A percentile compares a stretch with the other conserved stretches of the same genome.
These are phyloP conservation scores for Pediacus dermestoides DNA, from an alignment of 2,888 invertebrate species.

Conservation along the genomic window DNA sequence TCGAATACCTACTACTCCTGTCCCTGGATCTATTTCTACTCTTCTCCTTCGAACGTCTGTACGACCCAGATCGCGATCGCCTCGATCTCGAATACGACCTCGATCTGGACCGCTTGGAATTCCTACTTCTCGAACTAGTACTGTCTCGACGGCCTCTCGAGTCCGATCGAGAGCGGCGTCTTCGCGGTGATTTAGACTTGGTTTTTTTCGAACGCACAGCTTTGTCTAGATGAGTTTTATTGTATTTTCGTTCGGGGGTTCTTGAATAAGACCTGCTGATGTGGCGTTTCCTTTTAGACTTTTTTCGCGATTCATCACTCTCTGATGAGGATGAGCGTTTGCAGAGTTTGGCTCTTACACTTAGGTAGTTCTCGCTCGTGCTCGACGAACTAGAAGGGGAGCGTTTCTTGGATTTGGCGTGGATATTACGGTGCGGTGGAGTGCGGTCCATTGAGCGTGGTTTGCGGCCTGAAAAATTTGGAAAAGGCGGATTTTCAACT, in stretches of 20 bases:
- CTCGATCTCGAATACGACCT: conserved; percentile 24
- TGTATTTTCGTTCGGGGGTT: conserved; percentile 11
- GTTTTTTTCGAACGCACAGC: conserved; percentile 7
- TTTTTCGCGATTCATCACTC: conserved; percentile 23
- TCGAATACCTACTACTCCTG: conserved; percentile 21
- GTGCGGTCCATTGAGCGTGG: conserved; percentile 14
- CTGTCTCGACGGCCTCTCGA: conserved; percentile 12
- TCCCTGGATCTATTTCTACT: conserved; percentile 26
- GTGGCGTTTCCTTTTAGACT: conserved; percentile 20
- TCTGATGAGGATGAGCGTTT: conserved; percentile 26
- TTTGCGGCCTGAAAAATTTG: conserved; percentile 23
- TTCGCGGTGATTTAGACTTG: conserved; percentile 20
- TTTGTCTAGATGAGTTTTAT: not conserved
- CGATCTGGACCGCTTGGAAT: conserved; percentile 21
- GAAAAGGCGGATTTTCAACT: conserved; percentile 6
- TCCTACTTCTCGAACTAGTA: conserved; percentile 19
- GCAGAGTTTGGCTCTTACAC: conserved; percentile 19
- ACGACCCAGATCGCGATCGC: conserved; percentile 23
- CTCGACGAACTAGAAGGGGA: conserved; percentile 28
- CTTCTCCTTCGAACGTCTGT: conserved; percentile 11
- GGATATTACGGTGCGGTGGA: conserved; percentile 10
- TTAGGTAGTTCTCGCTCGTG: conserved; percentile 16
- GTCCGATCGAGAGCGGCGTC: conserved; percentile 17
- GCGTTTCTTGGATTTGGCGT: conserved; percentile 19
- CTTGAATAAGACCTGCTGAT: not conserved